phyloP scores from a whole-genome alignment of 2,113 vertebrate genomes.

The Hiodon tergisus region DNA sequence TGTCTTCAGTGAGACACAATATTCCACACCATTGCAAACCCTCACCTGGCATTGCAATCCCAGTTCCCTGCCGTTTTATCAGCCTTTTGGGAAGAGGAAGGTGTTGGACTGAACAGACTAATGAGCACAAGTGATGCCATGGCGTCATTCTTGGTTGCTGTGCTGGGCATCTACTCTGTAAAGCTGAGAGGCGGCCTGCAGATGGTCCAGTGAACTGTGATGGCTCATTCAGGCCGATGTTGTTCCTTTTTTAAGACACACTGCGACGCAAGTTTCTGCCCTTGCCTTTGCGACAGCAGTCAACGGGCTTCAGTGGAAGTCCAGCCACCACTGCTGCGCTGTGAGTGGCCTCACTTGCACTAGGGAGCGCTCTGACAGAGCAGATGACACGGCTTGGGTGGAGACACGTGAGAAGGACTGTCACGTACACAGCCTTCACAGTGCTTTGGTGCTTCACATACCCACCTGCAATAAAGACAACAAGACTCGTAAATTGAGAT shows the following conservation, averaged over 20 bases:
- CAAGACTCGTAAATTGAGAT: too few species aligned
- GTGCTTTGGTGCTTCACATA: too few species aligned
- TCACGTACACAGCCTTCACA: too few species aligned
- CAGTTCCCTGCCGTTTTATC: conserved; percentile 24
- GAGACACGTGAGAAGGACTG: neutral
- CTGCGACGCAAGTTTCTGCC: neutral
- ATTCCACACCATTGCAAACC: neutral
- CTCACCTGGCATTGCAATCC: conserved; percentile 1
- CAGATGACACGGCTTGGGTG: neutral
- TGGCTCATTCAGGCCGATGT: conserved; percentile 16
- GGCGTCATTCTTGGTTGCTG: conserved; percentile 25
- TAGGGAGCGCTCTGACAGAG: conserved; percentile 24
- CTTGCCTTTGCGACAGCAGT: conserved; percentile 12
- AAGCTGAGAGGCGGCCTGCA: conserved; percentile 20
- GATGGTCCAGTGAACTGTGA: conserved; percentile 10
- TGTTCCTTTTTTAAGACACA: conserved; percentile 24
- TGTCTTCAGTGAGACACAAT: conserved; percentile 1
- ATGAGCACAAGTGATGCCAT: conserved; percentile 23
- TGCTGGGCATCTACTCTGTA: conserved; percentile 16
- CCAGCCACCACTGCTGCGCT: conserved; percentile 39
- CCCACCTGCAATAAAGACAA: too few species aligned
- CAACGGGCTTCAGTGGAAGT: conserved; percentile 43
- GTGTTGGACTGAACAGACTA: neutral
- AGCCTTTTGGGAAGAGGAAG: conserved; percentile 18
- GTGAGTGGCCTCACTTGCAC: conserved; percentile 17